phyloP scores from a whole-genome alignment of 2,888 invertebrate genomes.

The Tetragonisca angustula region DNA sequence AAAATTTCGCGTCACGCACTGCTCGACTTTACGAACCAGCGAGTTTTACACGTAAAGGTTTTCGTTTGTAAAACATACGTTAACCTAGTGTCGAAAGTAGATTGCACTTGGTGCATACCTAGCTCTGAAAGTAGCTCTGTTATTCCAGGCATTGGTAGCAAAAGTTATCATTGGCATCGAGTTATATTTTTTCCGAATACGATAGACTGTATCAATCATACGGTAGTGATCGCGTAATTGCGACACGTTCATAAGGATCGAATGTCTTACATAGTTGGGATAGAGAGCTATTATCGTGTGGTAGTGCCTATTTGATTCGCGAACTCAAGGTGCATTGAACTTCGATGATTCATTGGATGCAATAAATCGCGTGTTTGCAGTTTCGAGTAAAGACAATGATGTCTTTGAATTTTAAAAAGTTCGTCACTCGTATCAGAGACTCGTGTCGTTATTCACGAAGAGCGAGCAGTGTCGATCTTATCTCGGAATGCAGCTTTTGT shows the following conservation, averaged over 20 bases:
- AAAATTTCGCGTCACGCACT: constrained; percentile 51
- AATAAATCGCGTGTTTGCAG: constrained; percentile 57
- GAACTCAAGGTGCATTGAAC: constrained; percentile 45
- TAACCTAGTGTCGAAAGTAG: neutral
- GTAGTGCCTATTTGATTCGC: neutral
- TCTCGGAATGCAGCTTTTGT: constrained; percentile 11
- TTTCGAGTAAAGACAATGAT: constrained; percentile 34
- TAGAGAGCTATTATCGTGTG: neutral
- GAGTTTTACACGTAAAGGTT: constrained; percentile 12
- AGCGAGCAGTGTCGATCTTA: constrained; percentile 29
- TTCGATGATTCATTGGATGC: constrained; percentile 46
- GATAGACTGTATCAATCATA: neutral
- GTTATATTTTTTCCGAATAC: too few species aligned
- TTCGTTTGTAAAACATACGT: neutral
- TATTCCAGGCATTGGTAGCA: too few species aligned
- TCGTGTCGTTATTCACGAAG: constrained; percentile 35
- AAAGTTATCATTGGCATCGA: neutral
- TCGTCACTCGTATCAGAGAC: constrained; percentile 18
- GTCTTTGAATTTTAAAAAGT: constrained; percentile 58
- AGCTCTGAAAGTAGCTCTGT: neutral
- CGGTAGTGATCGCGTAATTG: neutral
- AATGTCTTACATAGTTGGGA: neutral
- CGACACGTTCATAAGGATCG: neutral
- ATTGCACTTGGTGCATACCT: neutral
- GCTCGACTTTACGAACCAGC: constrained; percentile 23